phyloP scores from a whole-genome alignment of 2,113 vertebrate species.

The Dipodomys merriami region DNA sequence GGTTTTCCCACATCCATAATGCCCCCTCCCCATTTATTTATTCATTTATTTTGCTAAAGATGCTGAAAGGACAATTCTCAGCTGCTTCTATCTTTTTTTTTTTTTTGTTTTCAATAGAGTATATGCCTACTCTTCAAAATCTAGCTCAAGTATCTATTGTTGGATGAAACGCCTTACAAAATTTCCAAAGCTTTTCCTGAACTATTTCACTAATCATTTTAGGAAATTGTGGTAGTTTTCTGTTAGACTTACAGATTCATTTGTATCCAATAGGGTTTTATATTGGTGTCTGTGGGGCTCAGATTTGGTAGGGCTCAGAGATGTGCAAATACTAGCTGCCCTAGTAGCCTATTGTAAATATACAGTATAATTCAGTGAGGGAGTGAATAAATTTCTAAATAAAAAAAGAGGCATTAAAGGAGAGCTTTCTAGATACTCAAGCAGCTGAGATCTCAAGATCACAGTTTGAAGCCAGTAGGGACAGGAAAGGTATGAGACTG shows the following conservation, averaged over 20 bases:
- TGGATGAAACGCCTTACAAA: rapidly evolving
- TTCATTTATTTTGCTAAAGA: background rate
- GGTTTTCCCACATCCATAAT: too few species aligned
- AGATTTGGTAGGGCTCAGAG: background rate
- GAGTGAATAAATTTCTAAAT: background rate
- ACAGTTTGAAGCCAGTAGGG: too few species aligned
- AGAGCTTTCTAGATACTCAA: too few species aligned
- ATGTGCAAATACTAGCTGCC: background rate
- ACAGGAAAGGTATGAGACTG: background rate
- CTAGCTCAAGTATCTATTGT: background rate
- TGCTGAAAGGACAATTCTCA: background rate
- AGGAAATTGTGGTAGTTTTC: background rate
- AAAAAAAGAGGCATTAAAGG: too few species aligned
- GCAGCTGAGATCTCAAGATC: too few species aligned
- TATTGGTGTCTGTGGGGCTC: background rate
- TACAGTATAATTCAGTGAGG: background rate
- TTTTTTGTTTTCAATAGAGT: background rate
- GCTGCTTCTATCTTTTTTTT: background rate
- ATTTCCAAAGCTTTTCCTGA: background rate
- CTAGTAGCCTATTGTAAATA: background rate
- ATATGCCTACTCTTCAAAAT: background rate
- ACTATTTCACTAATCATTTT: background rate
- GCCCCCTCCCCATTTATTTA: too few species aligned
- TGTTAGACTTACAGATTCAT: background rate
- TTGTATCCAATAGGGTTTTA: background rate